Conservation (phyloP, 2,797 vertebrate species). For the Cuculus canorus region DNA sequence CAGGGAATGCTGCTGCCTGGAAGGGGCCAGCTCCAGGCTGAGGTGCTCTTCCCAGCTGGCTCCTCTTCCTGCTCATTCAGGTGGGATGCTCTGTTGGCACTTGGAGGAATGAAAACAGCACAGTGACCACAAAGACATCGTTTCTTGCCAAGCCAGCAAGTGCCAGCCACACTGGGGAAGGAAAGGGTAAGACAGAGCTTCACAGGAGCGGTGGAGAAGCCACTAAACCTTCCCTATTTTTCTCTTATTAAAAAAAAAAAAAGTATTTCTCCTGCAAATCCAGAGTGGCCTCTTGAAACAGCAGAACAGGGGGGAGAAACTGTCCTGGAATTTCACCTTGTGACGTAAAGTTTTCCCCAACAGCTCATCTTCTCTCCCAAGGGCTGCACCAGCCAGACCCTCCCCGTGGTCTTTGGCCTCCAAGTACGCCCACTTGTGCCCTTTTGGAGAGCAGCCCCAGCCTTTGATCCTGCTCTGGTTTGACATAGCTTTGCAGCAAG, state of each 20-base stretch:
- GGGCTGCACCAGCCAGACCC: neutral
- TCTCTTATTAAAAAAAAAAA: neutral
- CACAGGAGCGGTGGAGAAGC: neutral
- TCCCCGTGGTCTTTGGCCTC: neutral
- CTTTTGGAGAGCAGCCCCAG: neutral
- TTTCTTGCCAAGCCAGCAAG: neutral
- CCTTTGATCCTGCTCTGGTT: neutral
- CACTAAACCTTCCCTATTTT: neutral
- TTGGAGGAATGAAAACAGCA: neutral
- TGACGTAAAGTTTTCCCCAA: neutral
- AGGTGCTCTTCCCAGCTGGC: neutral
- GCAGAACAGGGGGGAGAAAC: neutral
- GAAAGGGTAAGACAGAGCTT: neutral
- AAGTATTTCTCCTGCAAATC: neutral
- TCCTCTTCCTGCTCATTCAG: neutral
- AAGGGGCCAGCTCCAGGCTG: neutral
- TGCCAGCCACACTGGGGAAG: neutral
- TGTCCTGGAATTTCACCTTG: neutral
- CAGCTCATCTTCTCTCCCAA: neutral
- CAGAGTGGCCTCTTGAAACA: neutral
- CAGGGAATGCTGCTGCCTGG: neutral
- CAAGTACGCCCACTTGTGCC: rapidly evolving
- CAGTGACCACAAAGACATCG: neutral
- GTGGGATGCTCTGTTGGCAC: neutral
- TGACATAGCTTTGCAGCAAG: neutral